Conservation (phyloP, 2,888 invertebrate genomes). For the Eumerus sabulonum region DNA sequence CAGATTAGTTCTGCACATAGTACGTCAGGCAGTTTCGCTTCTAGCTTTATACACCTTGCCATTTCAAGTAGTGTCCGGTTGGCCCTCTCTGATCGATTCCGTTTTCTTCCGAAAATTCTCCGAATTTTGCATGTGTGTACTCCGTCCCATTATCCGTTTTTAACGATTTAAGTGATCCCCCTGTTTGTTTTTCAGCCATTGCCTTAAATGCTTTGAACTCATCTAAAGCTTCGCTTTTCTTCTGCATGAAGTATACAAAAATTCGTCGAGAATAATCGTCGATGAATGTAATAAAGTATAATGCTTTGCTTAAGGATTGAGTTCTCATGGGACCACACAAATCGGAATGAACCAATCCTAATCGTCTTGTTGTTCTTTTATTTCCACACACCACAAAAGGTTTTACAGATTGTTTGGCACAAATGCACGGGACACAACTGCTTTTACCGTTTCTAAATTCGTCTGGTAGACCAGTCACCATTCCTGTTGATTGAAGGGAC, state of each 20-base stretch:
- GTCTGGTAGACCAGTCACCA: constrained; percentile 27
- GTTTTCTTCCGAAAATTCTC: constrained; percentile 8
- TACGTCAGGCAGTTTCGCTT: background rate
- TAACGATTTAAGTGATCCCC: constrained; percentile 26
- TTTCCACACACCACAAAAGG: constrained; percentile 11
- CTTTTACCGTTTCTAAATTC: too few relatives aligned
- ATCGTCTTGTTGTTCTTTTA: constrained; percentile 20
- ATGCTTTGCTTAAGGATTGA: constrained; percentile 23
- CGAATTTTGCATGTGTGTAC: constrained; percentile 22
- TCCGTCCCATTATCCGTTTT: constrained; percentile 35
- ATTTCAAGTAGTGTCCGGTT: constrained; percentile 22
- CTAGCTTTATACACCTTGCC: constrained; percentile 23
- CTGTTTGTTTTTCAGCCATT: constrained; percentile 21
- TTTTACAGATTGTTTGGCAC: constrained; percentile 18
- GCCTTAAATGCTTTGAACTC: constrained; percentile 36
- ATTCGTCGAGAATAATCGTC: constrained; percentile 38
- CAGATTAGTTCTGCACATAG: constrained; percentile 22
- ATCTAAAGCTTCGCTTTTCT: constrained; percentile 28
- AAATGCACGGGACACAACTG: too few relatives aligned
- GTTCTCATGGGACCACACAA: too few relatives aligned
- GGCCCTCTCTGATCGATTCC: background rate
- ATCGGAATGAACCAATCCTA: constrained; percentile 20
- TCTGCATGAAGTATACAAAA: constrained; percentile 36
- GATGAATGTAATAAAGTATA: constrained; percentile 35
- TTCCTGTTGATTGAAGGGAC: constrained; percentile 12